Conservation (phyloP, 2,113 vertebrate species). For the Rhabdomys dilectus region DNA sequence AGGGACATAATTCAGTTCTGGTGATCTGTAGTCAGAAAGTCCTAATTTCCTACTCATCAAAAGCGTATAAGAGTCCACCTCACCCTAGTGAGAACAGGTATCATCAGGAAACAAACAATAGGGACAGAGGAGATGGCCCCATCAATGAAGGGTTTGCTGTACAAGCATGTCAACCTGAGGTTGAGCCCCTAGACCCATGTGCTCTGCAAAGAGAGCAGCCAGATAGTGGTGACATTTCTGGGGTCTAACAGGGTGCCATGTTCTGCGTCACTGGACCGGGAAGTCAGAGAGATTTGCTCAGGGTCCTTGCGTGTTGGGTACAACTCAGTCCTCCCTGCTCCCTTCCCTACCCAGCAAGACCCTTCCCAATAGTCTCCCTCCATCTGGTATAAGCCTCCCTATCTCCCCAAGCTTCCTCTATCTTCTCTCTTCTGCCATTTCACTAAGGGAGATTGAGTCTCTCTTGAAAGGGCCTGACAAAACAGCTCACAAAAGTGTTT, state of each 20-base stretch:
- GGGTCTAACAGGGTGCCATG: not conserved
- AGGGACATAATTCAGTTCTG: not conserved
- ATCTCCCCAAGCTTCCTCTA: not conserved
- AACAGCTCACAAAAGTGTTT: slow-evolving; percentile 57
- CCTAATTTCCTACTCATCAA: not conserved
- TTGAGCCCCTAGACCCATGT: not conserved
- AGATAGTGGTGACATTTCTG: not conserved
- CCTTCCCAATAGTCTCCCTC: not conserved
- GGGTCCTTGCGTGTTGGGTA: too few species aligned
- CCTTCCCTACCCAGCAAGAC: not conserved
- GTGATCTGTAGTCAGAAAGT: not conserved
- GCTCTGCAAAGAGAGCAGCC: not conserved
- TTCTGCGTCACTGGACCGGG: not conserved
- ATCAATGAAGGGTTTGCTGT: not conserved
- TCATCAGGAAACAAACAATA: not conserved
- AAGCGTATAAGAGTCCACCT: not conserved
- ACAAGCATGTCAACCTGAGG: too few species aligned
- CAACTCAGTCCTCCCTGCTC: fast-evolving
- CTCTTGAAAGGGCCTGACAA: slow-evolving; percentile 32
- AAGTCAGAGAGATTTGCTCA: not conserved
- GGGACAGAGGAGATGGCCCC: not conserved
- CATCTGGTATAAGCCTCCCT: too few species aligned
- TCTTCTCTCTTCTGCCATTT: not conserved
- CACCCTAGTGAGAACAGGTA: not conserved
- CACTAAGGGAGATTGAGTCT: slow-evolving; percentile 33